Conservation (phyloP, 2,113 vertebrate species). For the Misgurnus anguillicaudatus region DNA sequence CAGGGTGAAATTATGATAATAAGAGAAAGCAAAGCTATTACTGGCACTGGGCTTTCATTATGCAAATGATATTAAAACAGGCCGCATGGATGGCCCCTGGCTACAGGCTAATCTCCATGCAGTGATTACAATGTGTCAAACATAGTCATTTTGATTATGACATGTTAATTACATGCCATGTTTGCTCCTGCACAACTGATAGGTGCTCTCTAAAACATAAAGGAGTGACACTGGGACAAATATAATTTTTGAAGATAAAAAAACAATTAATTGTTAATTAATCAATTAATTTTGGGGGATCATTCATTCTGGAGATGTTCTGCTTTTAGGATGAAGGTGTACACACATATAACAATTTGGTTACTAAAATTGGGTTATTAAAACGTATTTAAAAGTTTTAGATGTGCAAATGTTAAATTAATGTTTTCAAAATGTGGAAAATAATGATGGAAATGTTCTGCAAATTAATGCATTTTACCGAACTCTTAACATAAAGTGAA, state of each 20-base stretch:
- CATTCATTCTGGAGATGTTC: constrained; percentile 15
- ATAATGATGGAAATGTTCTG: no score
- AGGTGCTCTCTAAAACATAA: constrained; percentile 83
- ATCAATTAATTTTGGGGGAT: constrained; percentile 55
- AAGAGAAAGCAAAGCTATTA: constrained; percentile 99
- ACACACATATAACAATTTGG: not conserved
- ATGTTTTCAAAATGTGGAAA: no score
- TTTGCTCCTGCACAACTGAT: constrained; percentile 94
- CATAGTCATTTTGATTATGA: constrained; percentile 99
- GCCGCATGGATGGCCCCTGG: constrained; percentile 86
- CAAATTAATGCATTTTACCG: no score
- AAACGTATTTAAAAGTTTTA: no score
- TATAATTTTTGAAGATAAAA: constrained; percentile 69
- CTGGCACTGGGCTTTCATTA: constrained; percentile 99
- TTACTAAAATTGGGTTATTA: not conserved
- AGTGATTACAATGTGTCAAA: constrained; percentile 99
- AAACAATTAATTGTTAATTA: constrained; percentile 58
- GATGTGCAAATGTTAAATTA: no score
- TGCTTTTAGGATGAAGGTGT: not conserved
- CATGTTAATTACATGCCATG: constrained; percentile 99
- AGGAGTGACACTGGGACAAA: constrained; percentile 64
- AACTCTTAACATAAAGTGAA: no score
- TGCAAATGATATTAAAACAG: constrained; percentile 99
- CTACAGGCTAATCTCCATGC: constrained; percentile 95
- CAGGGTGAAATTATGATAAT: constrained; percentile 99